Base-by-base conservation (phyloP, 2,888 invertebrate genomes). In the Drosophila imparisetae region DNA sequence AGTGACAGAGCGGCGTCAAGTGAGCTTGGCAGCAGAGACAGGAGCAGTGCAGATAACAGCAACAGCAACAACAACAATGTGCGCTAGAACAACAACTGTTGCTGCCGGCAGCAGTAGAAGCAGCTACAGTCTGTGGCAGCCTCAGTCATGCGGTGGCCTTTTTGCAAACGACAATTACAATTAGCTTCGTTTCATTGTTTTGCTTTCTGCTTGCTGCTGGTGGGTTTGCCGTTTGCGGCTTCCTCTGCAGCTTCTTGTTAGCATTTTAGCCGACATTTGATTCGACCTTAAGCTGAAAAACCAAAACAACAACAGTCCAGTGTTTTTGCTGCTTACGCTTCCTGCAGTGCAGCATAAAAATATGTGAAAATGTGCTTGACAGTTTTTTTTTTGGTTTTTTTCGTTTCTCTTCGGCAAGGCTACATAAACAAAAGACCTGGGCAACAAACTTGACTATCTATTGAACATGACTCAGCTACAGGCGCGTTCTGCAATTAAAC, bases 241-340 rank as follows among this genome's bases (percentile, higher is more conserved):
- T 89, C 85, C 83, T 86, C 85, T 85, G 80, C 88, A 70, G 82
- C 87, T 83, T 76, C 86, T 86, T 78, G 87, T 89, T 87, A 86
- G 86, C 88, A 83, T 88, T 88, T 81, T 61, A 75, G 88, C 78
- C 86, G 88, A 86, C 87, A 89, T 89, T 89, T 87, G 70, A 52
- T 74, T 60, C 81, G 86, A 89, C 86, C 86, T 87, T 89, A 86
- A 78, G 48, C 62, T 38, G 60, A 58, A 74, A 65, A 63, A 60
- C 52, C 59, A 45, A 40, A 55, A n/a, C 50, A 73, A 48, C 50
- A 36, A 34, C 15, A 58, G 66, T 40, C 67, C 72, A 63, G 70
- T 57, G 66, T n/a, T 65, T 40, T 13, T 50, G 29, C 29, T n/a
- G 50, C 50, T 50, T 50, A n/a, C 29, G 57, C 75, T 70, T 67